Evolutionary conservation across 2,888 invertebrate genomes (phyloP), one percentile per base, ranked within the genome.

Genomic region (Drosophila subquinaria): DNA sequence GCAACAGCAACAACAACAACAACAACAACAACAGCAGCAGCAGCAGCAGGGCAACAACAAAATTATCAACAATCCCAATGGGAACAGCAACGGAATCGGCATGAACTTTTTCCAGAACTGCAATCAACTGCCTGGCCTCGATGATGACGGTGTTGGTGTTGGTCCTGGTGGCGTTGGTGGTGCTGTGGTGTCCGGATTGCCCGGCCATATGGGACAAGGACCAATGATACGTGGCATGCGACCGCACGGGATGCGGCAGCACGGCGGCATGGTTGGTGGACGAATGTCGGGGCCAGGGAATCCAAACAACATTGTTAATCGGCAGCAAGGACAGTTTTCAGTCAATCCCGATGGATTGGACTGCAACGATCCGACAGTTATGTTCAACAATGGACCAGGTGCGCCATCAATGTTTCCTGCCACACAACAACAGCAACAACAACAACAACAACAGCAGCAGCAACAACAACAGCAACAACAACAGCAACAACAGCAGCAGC

Each of bases 221-320:
- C 73, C 85, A 27, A 92, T 92, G 76, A 91, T 93, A 82, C 92
- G 94, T 73, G 93, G 93, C 15, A 93, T 95, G 93, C 94, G 95
- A 36, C 93, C 94, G 69, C 89, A 88, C 27, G 69, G 71, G 4
- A 93, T 95, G 92, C 94, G 95, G 42, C 93, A 94, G 82, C 94
- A 94, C 15, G 74, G 67, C 9, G 81, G 73, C 4, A 53, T 86
- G 62, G 51, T 86, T 56, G 40, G 82, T 3, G 59, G 85, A 4
- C 88, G 91, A 1, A 48, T 89, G 62, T 88, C 76, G 42, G 55
- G 70, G 11, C 71, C 87, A 13, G 79, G 85, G 4, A 30, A 38
- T 42, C 17, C 4, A 8, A 78, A 75, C 15, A 76, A 76, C 35
- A 81, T 75, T 30, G 66, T 75, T 4, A 72, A 71, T 35, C 57